Evolutionary conservation across 2,113 vertebrate genomes (phyloP).

Genomic region (Formicarius rufipectus): DNA sequence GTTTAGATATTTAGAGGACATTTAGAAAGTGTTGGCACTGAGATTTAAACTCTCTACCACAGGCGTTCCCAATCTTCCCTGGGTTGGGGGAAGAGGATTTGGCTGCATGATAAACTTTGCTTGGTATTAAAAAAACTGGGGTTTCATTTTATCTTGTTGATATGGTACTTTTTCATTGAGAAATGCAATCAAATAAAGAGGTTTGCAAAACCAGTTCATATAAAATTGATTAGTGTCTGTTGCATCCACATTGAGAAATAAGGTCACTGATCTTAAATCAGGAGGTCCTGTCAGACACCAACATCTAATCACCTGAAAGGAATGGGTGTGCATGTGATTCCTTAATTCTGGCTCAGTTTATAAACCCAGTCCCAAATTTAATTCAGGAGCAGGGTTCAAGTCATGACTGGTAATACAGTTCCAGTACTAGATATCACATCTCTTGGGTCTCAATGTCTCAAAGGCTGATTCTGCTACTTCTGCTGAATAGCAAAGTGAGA

Average conservation of each 20-base stretch:
- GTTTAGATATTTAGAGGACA: neutral
- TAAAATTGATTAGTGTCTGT: neutral
- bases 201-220: neutral
- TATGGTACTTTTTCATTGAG: neutral
- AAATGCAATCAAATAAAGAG: neutral
- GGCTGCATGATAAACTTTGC: neutral
- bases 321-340: neutral
- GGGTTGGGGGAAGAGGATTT: neutral
- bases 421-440: neutral
- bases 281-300: neutral
- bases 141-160: neutral
- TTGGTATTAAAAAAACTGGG: neutral
- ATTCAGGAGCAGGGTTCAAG: neutral
- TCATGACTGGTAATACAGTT: neutral
- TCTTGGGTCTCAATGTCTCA: neutral
- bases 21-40: neutral
- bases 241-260: neutral
- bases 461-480: neutral
- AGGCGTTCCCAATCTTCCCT: neutral
- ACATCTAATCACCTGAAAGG: neutral
- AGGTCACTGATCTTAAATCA: neutral
- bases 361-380: neutral
- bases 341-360: neutral
- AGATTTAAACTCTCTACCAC: neutral
- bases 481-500: neutral